Conservation (phyloP, 1,140 invertebrate genomes). For the Ostrea edulis region DNA sequence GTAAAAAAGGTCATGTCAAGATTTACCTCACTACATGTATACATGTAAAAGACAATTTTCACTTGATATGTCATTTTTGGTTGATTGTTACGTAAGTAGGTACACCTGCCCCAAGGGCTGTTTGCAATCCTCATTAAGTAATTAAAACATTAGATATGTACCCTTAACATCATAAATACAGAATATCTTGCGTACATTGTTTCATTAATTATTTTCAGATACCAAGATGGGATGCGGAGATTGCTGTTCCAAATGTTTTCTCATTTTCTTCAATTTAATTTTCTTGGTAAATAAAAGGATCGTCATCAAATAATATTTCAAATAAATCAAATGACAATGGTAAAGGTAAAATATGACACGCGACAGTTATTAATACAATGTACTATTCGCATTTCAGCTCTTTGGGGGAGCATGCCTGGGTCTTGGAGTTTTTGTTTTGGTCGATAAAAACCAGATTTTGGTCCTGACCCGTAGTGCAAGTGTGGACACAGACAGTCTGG, state of each 20-base stretch:
- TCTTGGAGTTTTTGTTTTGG: constrained; percentile 49
- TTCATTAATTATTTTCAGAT: not conserved
- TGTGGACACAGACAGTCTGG: constrained; percentile 62
- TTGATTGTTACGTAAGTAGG: no score
- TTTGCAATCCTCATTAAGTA: no score
- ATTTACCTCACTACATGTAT: no score
- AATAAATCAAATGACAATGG: not conserved
- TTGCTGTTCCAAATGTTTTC: constrained; percentile 45
- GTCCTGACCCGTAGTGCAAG: constrained; percentile 60
- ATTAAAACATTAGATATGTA: not conserved
- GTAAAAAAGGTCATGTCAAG: no score
- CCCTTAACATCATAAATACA: not conserved
- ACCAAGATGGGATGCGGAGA: constrained; percentile 31
- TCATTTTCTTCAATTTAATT: constrained; percentile 43
- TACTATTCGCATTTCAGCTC: constrained; percentile 28
- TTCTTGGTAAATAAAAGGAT: constrained; percentile 42
- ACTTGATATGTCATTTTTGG: no score
- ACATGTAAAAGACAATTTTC: no score
- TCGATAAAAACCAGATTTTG: constrained; percentile 50
- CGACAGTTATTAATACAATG: no score
- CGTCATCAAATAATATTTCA: not conserved
- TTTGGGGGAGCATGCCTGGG: constrained; percentile 51
- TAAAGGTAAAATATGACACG: not conserved
- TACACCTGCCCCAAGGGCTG: no score
- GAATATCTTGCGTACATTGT: not conserved